Percentiles rank a stretch among this genome's conserved stretches.
These are phyloP conservation scores for Lepidostoma basale DNA, from an alignment of 1,140 invertebrate genomes.

Conservation along the genomic window DNA sequence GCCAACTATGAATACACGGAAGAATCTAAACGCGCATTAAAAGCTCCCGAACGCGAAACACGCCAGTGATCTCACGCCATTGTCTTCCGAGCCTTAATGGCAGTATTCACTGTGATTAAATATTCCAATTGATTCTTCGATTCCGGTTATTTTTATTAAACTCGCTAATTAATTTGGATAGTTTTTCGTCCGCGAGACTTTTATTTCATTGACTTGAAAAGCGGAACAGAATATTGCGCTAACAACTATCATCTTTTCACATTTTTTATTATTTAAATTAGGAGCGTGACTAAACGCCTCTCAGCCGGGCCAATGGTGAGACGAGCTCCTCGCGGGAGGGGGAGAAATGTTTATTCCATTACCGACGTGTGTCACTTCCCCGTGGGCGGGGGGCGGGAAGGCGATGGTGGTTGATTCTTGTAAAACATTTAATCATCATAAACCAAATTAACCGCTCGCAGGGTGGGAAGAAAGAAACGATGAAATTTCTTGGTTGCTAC, in stretches of 20 bases:
- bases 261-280: slow-evolving; percentile 6
- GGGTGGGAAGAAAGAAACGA: no score
- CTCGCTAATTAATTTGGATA: not conserved
- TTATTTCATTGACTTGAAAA: not conserved
- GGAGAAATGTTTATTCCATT: slow-evolving; percentile 11
- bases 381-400: slow-evolving; percentile 7
- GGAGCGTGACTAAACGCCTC: slow-evolving; percentile 6
- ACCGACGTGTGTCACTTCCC: no score
- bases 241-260: not conserved
- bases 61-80: not conserved
- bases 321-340: not conserved
- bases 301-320: not conserved
- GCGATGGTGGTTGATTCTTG: slow-evolving; percentile 4
- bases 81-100: not conserved
- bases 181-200: no score
- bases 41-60: no score
- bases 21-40: no score
- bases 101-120: not conserved
- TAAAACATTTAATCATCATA: slow-evolving; percentile 16
- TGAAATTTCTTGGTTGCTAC: no score
- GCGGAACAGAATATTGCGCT: not conserved
- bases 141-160: not conserved
- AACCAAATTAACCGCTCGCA: slow-evolving; percentile 3
- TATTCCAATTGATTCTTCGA: not conserved
- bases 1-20: no score